Evolutionary conservation across 2,888 invertebrate species (phyloP), one percentile per base, ranked within the genome.

Genomic region (Caenorhabditis japonica): DNA sequence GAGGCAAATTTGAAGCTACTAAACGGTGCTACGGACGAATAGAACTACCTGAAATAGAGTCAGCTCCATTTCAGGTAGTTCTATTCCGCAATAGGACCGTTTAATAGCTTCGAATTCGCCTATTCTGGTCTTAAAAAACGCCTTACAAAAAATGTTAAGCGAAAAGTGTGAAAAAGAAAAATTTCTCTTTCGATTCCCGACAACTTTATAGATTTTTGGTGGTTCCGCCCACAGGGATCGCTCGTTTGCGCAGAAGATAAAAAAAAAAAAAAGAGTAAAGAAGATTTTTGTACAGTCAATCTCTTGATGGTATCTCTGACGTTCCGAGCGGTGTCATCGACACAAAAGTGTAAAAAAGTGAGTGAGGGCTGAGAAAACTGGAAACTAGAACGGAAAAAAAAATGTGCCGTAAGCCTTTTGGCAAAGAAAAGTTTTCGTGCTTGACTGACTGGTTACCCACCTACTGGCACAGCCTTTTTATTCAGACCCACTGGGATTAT

Each of bases 361-460:
- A 23, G 39, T 25, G n/a, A 27, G 21, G 30, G 13, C 34, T 43
- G 38, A 44, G 51, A 34, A 34, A 66, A 53, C 62, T 62, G 58
- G 56, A 52, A 59, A 17, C 49, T n/a, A 15, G 44, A 44, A 19
- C 34, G 55, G 19, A 4, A 23, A 19, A 13, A 30, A 19, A n/a
- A 25, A 55, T 44, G 34, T 30, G 53, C 53, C 34, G 23, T 41
- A 66, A 60, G 66, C 53, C 49, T 66, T 49, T 73, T 51, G 61
- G 61, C 61, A 74, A 74, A 73, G 55, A 59, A 39, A 56, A 36
- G 55, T 41, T 55, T 59, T 51, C 41, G 52, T n/a, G n/a, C n/a
- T n/a, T n/a, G n/a, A 30, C 30, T 30, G 30, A 59, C 41, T 64
- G 44, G 56, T 34, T 51, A 64, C 62, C 46, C 33, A 41, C 56